These are phyloP conservation scores for Artemia sinica DNA, from an alignment of 2,888 invertebrate genomes.

Conservation along the genomic window DNA sequence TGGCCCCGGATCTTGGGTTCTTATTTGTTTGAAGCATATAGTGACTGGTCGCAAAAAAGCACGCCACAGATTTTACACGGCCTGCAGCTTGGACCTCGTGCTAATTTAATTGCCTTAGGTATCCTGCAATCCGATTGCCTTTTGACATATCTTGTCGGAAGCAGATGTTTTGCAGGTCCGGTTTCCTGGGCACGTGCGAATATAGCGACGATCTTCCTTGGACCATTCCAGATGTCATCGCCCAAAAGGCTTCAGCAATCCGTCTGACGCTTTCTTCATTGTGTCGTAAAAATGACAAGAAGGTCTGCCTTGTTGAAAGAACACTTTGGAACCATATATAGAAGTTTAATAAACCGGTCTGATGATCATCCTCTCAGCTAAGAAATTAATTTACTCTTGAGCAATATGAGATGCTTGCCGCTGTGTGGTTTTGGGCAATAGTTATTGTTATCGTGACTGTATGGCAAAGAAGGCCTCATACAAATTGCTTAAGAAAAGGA, in stretches of 20 bases:
- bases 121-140: no score
- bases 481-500: no score
- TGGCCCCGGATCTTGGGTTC: no score
- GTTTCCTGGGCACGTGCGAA: slow-evolving; percentile 13
- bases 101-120: no score
- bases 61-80: no score
- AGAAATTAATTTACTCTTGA: slow-evolving; percentile 14
- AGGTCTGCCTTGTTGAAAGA: background rate
- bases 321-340: slow-evolving; percentile 9
- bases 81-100: no score
- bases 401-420: slow-evolving; percentile 4
- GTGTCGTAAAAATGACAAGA: slow-evolving; percentile 5
- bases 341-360: slow-evolving; percentile 11
- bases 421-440: slow-evolving; percentile 2
- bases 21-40: no score
- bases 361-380: background rate
- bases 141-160: background rate
- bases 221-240: slow-evolving; percentile 7
- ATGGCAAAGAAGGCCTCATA: background rate
- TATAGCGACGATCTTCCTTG: background rate
- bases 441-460: slow-evolving; percentile 14
- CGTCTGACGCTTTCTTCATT: slow-evolving; percentile 2
- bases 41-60: no score
- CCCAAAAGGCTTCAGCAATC: background rate
- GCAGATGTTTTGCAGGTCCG: slow-evolving; percentile 13